phyloP scores from a whole-genome alignment of 1,140 invertebrate genomes.

The Eriocheir sinensis region DNA sequence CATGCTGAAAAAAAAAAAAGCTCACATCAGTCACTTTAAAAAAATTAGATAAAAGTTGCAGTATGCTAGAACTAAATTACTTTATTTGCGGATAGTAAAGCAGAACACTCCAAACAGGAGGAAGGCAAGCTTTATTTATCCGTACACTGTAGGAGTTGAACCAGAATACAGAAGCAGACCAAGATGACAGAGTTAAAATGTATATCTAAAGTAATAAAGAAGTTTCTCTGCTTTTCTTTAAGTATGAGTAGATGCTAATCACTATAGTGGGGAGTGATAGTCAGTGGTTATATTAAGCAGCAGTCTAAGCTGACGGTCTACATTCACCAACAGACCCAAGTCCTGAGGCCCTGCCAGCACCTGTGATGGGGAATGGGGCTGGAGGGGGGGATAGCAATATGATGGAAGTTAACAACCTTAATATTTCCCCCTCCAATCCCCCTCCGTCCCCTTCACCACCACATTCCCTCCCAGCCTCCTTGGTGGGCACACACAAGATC shows the following conservation, averaged over 20 bases:
- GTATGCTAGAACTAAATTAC: not conserved
- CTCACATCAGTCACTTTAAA: not conserved
- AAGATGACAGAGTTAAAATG: too few relatives aligned
- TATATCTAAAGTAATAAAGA: too few relatives aligned
- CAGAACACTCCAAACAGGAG: too few relatives aligned
- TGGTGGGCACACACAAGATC: conserved; percentile 70
- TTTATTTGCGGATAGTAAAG: too few relatives aligned
- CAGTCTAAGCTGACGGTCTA: not conserved
- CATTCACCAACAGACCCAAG: conserved; percentile 76
- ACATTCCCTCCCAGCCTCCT: conserved; percentile 68
- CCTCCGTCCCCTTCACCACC: conserved; percentile 76
- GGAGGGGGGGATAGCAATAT: conserved; percentile 63
- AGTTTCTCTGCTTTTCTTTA: too few relatives aligned
- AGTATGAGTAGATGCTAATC: not conserved
- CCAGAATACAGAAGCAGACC: too few relatives aligned
- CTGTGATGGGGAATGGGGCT: conserved; percentile 59
- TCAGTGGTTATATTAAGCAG: not conserved
- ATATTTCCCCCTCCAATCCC: conserved; percentile 77
- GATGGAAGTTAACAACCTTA: conserved; percentile 77
- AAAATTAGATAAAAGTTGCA: not conserved
- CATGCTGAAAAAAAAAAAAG: not conserved
- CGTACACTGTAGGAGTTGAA: too few relatives aligned
- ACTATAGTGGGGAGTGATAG: not conserved
- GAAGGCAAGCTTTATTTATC: too few relatives aligned
- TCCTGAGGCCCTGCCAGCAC: conserved; percentile 78